phyloP scores from a whole-genome alignment of 2,797 vertebrate genomes.

The Tenualosa ilisha region DNA sequence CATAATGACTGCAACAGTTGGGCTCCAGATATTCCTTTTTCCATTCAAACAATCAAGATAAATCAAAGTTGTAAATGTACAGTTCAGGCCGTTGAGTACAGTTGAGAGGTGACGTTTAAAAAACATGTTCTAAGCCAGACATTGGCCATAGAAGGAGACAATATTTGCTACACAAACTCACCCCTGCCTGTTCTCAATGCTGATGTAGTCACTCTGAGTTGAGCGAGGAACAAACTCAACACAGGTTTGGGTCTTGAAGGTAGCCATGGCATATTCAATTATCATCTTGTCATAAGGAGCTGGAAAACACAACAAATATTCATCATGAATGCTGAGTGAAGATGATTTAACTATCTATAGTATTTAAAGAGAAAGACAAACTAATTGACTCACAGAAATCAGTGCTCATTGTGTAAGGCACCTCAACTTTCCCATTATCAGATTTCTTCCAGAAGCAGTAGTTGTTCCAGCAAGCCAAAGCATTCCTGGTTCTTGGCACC shows the following conservation, averaged over 20 bases:
- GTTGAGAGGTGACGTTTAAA: no score
- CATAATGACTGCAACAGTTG: no score
- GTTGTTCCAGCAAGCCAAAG: constrained; percentile 5
- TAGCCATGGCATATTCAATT: constrained; percentile 36
- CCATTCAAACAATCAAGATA: no score
- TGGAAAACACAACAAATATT: background rate
- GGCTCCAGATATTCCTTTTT: no score
- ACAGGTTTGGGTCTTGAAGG: constrained; percentile 45
- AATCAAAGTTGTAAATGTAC: no score
- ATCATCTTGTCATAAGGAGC: constrained; percentile 14
- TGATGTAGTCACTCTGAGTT: constrained; percentile 50
- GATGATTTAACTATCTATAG: no score
- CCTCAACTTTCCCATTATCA: constrained; percentile 38
- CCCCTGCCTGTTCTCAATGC: constrained; percentile 38
- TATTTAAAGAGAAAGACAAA: background rate
- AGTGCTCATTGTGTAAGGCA: constrained; percentile 44
- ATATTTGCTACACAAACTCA: background rate
- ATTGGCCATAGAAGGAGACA: background rate
- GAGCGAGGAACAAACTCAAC: constrained; percentile 51
- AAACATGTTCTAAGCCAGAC: background rate
- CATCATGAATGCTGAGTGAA: background rate
- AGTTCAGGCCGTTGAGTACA: no score
- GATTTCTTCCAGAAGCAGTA: constrained; percentile 53
- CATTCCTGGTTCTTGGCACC: constrained; percentile 50
- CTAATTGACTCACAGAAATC: constrained; percentile 27